phyloP scores from a whole-genome alignment of 2,797 vertebrate species.

The Lemur catta region DNA sequence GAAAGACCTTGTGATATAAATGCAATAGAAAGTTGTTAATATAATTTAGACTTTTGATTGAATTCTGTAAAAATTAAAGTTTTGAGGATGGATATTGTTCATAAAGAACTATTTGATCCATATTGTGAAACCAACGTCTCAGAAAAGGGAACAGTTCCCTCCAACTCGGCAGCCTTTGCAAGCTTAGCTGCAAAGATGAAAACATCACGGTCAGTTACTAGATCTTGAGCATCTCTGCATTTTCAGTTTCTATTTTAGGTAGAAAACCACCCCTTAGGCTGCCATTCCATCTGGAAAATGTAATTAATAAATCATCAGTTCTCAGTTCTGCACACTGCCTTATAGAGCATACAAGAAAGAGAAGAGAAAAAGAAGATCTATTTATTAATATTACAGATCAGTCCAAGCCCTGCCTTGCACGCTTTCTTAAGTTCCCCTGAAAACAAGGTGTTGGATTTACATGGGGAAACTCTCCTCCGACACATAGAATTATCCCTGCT shows the following conservation, averaged over 20 bases:
- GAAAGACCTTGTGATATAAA: background rate
- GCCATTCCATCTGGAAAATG: slow-evolving; percentile 66
- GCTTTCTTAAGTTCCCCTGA: background rate
- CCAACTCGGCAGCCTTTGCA: background rate
- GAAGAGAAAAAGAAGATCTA: background rate
- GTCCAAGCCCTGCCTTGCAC: background rate
- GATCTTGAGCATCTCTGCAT: slow-evolving; percentile 38
- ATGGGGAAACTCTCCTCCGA: background rate
- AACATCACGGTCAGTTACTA: background rate
- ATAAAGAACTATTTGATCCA: background rate
- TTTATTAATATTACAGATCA: background rate
- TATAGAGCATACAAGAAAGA: background rate
- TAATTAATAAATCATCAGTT: slow-evolving; percentile 66
- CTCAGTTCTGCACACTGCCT: background rate
- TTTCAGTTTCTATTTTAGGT: slow-evolving; percentile 55
- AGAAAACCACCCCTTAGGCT: slow-evolving; percentile 34
- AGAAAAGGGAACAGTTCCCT: background rate
- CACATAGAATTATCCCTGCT: background rate
- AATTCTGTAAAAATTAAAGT: background rate
- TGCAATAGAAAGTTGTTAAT: background rate
- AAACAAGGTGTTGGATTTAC: background rate
- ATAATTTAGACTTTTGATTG: background rate
- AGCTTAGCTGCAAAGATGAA: background rate
- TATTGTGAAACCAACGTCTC: background rate
- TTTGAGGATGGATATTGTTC: background rate